Conservation (phyloP, 92 coral and sea anemone species). For the Epizoanthus scotinus region DNA sequence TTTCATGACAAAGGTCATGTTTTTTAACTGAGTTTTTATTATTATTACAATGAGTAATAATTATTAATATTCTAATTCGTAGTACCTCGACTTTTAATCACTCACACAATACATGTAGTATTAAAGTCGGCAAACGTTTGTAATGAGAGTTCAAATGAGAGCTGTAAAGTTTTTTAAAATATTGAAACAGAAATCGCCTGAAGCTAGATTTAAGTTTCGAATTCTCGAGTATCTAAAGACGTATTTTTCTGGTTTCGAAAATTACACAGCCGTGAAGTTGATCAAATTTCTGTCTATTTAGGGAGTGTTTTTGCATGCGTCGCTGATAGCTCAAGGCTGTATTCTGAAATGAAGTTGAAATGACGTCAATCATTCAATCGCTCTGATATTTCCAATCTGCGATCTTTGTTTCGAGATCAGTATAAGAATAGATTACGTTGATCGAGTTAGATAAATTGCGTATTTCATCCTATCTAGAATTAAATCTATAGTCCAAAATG, state of each 20-base stretch:
- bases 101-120: background rate
- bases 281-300: background rate
- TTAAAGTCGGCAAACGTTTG: background rate
- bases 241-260: conserved; percentile 20
- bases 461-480: too few species aligned
- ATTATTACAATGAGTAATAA: background rate
- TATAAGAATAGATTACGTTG: too few species aligned
- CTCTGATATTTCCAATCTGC: too few species aligned
- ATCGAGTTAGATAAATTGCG: too few species aligned
- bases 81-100: background rate
- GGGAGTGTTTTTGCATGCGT: background rate
- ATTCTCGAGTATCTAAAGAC: conserved; percentile 17
- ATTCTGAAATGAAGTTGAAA: background rate
- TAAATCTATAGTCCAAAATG: background rate
- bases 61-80: background rate
- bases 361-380: background rate
- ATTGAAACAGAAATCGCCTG: background rate
- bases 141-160: too few species aligned
- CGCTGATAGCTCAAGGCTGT: too few species aligned
- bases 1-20: background rate
- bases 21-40: background rate
- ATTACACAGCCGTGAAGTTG: conserved; percentile 1
- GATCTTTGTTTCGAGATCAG: too few species aligned
- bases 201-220: conserved; percentile 3
- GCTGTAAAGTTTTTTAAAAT: background rate